Conservation (phyloP, 2,797 vertebrate genomes). For the Odontamblyopus rebecca region DNA sequence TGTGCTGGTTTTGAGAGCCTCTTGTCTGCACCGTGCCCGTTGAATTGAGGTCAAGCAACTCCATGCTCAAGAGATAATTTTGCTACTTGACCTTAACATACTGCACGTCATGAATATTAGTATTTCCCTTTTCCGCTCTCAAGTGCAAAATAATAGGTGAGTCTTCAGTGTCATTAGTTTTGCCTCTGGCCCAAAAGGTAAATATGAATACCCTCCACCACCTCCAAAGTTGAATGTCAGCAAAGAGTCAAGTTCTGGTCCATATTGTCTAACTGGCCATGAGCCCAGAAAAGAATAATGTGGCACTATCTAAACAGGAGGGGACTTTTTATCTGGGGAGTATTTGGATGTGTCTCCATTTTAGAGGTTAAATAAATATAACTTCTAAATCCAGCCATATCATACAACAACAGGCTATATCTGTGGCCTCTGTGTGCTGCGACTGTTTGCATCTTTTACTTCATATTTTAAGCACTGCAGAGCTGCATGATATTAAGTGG, state of each 20-base stretch:
- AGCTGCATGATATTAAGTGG: constrained; percentile 30
- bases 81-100: constrained; percentile 3
- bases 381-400: constrained; percentile 21
- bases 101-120: constrained; percentile 2
- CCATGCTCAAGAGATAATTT: not conserved
- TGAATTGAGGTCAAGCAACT: constrained; percentile 13
- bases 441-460: constrained; percentile 27
- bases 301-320: constrained; percentile 15
- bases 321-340: constrained; percentile 11
- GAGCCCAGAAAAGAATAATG: constrained; percentile 21
- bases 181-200: not conserved
- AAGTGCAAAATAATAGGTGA: constrained; percentile 1
- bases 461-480: constrained; percentile 32
- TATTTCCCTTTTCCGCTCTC: not conserved
- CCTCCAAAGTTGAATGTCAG: constrained; percentile 18
- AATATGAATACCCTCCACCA: constrained; percentile 14
- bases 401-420: constrained; percentile 22
- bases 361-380: constrained; percentile 18
- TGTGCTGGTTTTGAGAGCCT: not conserved
- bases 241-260: constrained; percentile 27
- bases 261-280: constrained; percentile 11
- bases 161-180: not conserved
- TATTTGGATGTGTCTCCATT: constrained; percentile 15
- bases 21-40: not conserved
- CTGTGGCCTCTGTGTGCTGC: constrained; percentile 23